Evolutionary conservation across 2,113 vertebrate species (phyloP).

Genomic region (Cololabis saira): DNA sequence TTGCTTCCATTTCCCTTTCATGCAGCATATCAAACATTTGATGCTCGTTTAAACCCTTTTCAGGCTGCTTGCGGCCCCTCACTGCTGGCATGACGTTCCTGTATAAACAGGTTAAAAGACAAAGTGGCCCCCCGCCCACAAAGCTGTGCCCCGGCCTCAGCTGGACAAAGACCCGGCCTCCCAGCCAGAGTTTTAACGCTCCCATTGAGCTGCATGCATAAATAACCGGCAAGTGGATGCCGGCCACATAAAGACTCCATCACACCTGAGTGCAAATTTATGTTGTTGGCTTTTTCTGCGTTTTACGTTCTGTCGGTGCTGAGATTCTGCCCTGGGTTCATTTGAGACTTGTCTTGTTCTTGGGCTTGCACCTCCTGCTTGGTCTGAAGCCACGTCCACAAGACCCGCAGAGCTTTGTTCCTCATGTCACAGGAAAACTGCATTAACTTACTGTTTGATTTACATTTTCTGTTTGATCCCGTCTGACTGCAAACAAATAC

Average conservation of each 20-base stretch:
- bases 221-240: slow-evolving; percentile 10
- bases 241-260: neutral
- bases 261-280: neutral
- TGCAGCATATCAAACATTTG: slow-evolving; percentile 9
- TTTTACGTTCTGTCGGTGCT: slow-evolving; percentile 3
- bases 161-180: slow-evolving; percentile 16
- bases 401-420: slow-evolving; percentile 15
- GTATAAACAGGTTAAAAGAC: slow-evolving; percentile 23
- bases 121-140: slow-evolving; percentile 9
- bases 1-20: slow-evolving; percentile 1
- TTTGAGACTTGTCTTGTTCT: slow-evolving; percentile 25
- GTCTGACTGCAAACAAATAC: slow-evolving; percentile 9
- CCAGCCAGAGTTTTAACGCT: slow-evolving; percentile 6
- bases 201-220: slow-evolving; percentile 21
- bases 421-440: slow-evolving; percentile 31
- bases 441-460: slow-evolving; percentile 11
- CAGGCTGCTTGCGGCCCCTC: slow-evolving; percentile 4
- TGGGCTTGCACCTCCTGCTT: slow-evolving; percentile 21
- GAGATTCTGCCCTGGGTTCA: slow-evolving; percentile 16
- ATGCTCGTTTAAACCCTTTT: slow-evolving; percentile 16
- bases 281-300: neutral
- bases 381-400: slow-evolving; percentile 24
- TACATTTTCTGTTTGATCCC: neutral
- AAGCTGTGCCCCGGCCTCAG: neutral
- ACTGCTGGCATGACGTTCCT: neutral